Base-by-base conservation (phyloP, 64 coral and sea anemone species). In the Porites australiensis region DNA sequence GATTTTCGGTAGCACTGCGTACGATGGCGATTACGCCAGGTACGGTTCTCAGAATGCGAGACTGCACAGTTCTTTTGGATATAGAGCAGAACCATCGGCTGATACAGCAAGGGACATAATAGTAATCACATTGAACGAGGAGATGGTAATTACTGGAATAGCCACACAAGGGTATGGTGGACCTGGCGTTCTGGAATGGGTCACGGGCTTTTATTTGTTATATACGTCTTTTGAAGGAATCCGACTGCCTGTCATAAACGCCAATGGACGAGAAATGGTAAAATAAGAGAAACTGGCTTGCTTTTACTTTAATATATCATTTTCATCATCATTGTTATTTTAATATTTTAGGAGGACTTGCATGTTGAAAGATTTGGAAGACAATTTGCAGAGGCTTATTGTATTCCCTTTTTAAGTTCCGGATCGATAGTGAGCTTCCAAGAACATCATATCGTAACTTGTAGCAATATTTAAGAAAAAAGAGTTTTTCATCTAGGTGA, bases 91-190 rank as follows among this genome's bases (percentile, higher is more conserved):
- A 5, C 62, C 81, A 19, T 12, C 45, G 0, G 43, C 22, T 45
- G 6, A 47, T 20, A 5, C 19, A 68, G 2, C 8, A 19, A 4
- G 10, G 50, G 69, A 84, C 19, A 50, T 68, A 6, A 58, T 93
- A 87, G 75, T 46, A 70, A 79, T 93, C 20, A 12, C 87, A 9
- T 76, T 93, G 13, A 49, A 15, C 2, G 54, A 71, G 60, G 77
- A 53, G 4, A 72, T 87, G 58, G 82, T 93, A 5, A 20, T 93
- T 9, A 79, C 91, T 49, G 91, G 14, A 43, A 87, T 93, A 64
- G 79, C 64, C 2, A 93, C 82, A 2, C 91, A 93, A 64, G 91
- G 91, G 46, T 93, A 79, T 70, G 91, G 73, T 3, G 90, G 76
- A 16, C 14, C 51, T 12, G 11, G 23, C 45, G 46, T 76, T 71